Percentiles rank a stretch among this genome's conserved stretches.
These are phyloP conservation scores for Barypeithes pellucidus DNA, from an alignment of 2,888 invertebrate genomes.

Conservation along the genomic window DNA sequence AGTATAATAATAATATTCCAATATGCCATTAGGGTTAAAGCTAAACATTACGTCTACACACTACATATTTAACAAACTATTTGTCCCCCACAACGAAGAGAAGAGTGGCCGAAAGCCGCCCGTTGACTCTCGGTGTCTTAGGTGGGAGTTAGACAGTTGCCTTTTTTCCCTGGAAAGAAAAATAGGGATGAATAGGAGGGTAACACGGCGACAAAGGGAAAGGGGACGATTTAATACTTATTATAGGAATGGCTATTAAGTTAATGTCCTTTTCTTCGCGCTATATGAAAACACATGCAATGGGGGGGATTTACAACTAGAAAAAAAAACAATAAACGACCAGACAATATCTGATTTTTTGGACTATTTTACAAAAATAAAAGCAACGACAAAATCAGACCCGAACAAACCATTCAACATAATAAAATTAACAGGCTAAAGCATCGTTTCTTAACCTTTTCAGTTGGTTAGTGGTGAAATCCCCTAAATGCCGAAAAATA, in stretches of 20 bases:
- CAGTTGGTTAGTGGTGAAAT: too few relatives aligned
- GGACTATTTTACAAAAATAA: too few relatives aligned
- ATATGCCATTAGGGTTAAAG: neutral
- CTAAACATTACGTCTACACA: constrained; percentile 6
- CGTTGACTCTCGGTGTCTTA: constrained; percentile 73
- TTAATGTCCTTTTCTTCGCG: neutral
- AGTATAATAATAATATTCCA: constrained; percentile 12
- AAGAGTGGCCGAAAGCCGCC: constrained; percentile 60
- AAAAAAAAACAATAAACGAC: too few relatives aligned
- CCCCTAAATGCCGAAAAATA: too few relatives aligned
- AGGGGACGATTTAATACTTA: neutral
- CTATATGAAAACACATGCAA: constrained; percentile 10
- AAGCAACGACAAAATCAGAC: too few relatives aligned
- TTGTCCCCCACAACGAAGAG: constrained; percentile 8
- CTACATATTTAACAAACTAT: constrained; percentile 18
- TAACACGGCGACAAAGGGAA: neutral
- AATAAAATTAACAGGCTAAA: too few relatives aligned
- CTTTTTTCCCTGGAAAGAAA: constrained; percentile 65
- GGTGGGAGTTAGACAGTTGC: constrained; percentile 70
- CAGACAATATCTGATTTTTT: too few relatives aligned
- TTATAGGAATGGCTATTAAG: too few relatives aligned
- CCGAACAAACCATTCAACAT: too few relatives aligned
- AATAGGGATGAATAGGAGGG: constrained; percentile 11
- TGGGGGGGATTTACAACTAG: neutral
- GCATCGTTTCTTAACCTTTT: too few relatives aligned